Base-by-base conservation (phyloP, 1,140 invertebrate species). In the Drosophila gunungcola region DNA sequence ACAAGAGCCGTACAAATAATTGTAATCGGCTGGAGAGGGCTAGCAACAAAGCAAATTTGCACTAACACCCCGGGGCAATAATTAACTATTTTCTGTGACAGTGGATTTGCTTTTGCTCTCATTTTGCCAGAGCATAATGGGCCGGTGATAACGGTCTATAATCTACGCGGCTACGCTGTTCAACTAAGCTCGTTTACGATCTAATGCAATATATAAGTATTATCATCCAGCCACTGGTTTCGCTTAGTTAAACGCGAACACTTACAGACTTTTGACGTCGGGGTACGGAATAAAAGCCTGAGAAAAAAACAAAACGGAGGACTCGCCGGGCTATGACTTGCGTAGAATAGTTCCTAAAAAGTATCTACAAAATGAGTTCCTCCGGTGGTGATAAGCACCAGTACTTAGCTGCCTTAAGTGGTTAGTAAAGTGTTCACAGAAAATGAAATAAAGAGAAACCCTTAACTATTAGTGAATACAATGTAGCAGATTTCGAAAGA, bases 191-290 rank as follows among this genome's bases (percentile, higher is more conserved):
- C 57, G 52, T 63, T 54, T 78, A 62, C 54, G 65, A 73, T 78
- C 79, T 63, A 73, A 64, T 72, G 63, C 13, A 52, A 43, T 57
- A 64, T 85, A 85, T 85, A 85, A 78, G 78, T 72, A 65, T 85
- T 88, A 78, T 82, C 82, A 79, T 52, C 45, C 54, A 13, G 49
- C 58, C 54, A 75, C 56, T 64, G 52, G 48, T 49, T 42, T 42
- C 61, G 63, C 49, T 86, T 78, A 86, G 82, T 86, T 75, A 46
- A 63, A 43, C 54, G 45, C 56, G 55, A 72, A 39, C 55, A 46
- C 43, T 41, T 55, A 68, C 32, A 54, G 65, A 42, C 9, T 38
- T 34, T 10, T 13, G 9, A 69, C 61, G 39, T 9, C 34, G 11
- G 60, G 58, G 12, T 34, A 7, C 25, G 21, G 32, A 16, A 5